Conservation (phyloP, 1,140 invertebrate genomes). For the Macrobrachium rosenbergii region DNA sequence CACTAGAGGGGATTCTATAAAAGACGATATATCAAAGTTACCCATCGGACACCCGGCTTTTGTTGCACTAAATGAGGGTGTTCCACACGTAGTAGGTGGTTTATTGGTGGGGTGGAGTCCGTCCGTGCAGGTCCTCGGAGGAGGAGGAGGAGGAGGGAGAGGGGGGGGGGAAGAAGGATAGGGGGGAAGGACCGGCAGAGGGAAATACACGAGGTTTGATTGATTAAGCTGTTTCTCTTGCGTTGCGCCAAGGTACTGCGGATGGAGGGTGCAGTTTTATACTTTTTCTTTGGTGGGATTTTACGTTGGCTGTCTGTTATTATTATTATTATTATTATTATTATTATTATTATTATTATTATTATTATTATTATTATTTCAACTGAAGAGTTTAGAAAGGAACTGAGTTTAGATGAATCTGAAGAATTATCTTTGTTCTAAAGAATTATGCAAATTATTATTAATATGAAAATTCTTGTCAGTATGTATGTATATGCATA, state of each 20-base stretch:
- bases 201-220: background rate
- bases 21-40: constrained; percentile 57
- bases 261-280: too few relatives aligned
- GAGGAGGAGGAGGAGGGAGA: background rate
- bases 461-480: too few relatives aligned
- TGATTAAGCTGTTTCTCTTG: background rate
- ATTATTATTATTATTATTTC: constrained; percentile 4
- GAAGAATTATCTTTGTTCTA: background rate
- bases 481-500: background rate
- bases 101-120: background rate
- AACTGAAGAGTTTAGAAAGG: background rate
- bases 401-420: background rate
- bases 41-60: constrained; percentile 49
- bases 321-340: background rate
- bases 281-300: too few relatives aligned
- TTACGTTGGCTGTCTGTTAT: background rate
- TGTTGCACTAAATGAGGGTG: constrained; percentile 53
- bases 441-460: too few relatives aligned
- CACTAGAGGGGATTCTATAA: background rate
- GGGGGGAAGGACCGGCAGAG: background rate
- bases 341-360: background rate
- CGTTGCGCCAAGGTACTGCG: too few relatives aligned
- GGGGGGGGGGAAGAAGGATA: background rate
- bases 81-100: constrained; percentile 16
- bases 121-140: background rate